Evolutionary conservation across 1,140 invertebrate genomes (phyloP).

Genomic region (Zaprionus ghesquierei): DNA sequence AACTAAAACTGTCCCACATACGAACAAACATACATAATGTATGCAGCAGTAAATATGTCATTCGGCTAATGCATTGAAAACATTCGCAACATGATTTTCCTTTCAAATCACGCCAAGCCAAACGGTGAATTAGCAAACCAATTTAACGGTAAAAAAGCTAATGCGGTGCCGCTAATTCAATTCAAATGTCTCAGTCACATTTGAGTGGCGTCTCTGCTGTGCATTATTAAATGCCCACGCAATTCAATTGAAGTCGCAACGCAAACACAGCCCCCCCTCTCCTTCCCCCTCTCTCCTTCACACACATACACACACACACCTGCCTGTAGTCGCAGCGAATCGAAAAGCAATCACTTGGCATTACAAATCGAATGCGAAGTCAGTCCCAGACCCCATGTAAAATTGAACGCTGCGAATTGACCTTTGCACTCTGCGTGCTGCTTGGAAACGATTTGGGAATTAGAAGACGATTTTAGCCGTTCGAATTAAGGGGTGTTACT

Average conservation of each 20-base stretch:
- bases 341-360: constrained; percentile 70
- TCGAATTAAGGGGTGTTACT: not conserved
- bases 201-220: constrained; percentile 33
- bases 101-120: constrained; percentile 22
- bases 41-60: not conserved
- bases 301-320: not conserved
- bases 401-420: constrained; percentile 6
- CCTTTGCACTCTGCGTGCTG: constrained; percentile 6
- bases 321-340: not conserved
- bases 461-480: not conserved
- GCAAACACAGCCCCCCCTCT: not conserved
- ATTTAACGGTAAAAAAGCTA: constrained; percentile 17
- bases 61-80: not conserved
- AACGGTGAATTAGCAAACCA: not conserved
- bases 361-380: constrained; percentile 65
- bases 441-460: constrained; percentile 2
- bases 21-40: not conserved
- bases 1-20: not conserved
- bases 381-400: constrained; percentile 25
- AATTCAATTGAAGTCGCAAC: constrained; percentile 61
- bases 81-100: constrained; percentile 37
- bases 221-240: constrained; percentile 63
- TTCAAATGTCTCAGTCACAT: constrained; percentile 55
- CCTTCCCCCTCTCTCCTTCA: not conserved
- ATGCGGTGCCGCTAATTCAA: constrained; percentile 51